Conservation (phyloP, 2,113 vertebrate species). For the Benitochromis conjunctus region DNA sequence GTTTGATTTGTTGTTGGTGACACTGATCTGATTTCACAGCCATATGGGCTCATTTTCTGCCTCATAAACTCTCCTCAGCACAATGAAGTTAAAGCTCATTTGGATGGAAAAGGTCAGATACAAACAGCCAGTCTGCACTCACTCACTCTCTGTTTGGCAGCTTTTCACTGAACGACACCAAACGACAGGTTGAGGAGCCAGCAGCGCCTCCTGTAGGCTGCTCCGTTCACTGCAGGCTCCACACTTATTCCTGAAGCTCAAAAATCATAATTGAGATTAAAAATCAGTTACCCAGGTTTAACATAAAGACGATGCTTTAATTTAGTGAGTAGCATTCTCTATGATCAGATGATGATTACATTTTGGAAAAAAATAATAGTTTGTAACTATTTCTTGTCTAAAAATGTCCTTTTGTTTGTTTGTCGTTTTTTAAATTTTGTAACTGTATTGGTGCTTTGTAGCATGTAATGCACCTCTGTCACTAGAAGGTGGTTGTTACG, state of each 20-base stretch:
- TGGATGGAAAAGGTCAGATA: constrained; percentile 21
- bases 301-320: neutral
- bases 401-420: neutral
- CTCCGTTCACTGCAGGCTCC: neutral
- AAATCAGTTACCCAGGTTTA: neutral
- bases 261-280: neutral
- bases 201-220: neutral
- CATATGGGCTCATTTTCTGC: constrained; percentile 4
- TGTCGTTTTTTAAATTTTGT: neutral
- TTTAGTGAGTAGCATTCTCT: neutral
- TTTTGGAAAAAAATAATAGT: neutral
- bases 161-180: neutral
- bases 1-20: neutral
- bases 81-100: neutral
- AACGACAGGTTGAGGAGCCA: neutral
- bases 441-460: neutral
- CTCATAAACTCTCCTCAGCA: neutral
- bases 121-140: neutral
- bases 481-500: neutral
- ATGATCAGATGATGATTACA: neutral
- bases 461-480: neutral
- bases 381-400: neutral
- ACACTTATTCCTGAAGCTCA: neutral
- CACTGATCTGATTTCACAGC: constrained; percentile 15
- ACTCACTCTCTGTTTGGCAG: neutral